These are phyloP conservation scores for Bubo blakistoni DNA, from an alignment of 2,113 vertebrate genomes.

Conservation along the genomic window DNA sequence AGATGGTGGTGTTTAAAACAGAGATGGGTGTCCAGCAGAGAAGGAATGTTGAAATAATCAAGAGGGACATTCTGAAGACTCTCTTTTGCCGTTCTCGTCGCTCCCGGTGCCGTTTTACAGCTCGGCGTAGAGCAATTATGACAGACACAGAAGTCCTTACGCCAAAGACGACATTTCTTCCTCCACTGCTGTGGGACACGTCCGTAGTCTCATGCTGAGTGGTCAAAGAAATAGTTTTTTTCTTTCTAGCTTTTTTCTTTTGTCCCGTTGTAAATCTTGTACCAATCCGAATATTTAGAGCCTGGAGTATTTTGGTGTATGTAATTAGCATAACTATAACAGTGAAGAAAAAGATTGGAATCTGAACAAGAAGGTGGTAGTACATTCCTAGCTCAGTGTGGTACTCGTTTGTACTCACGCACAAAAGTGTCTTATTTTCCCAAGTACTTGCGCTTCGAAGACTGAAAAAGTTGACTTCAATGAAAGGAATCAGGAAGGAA, in stretches of 20 bases:
- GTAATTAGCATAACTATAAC: slow-evolving; percentile 96
- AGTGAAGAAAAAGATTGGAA: slow-evolving; percentile 97
- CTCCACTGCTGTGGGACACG: slow-evolving; percentile 82
- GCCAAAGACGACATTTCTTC: slow-evolving; percentile 86
- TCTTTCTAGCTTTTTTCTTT: slow-evolving; percentile 93
- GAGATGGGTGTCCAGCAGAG: slow-evolving; percentile 99
- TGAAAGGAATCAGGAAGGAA: slow-evolving; percentile 96
- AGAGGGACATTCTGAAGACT: slow-evolving; percentile 95
- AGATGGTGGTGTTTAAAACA: slow-evolving; percentile 93
- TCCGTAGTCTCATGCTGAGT: slow-evolving; percentile 86
- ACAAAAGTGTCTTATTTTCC: slow-evolving; percentile 87
- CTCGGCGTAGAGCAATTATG: slow-evolving; percentile 93
- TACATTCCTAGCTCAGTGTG: slow-evolving; percentile 93
- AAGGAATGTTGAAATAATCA: slow-evolving; percentile 97
- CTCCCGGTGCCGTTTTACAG: slow-evolving; percentile 94
- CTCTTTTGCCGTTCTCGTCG: slow-evolving; percentile 93
- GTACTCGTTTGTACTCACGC: slow-evolving; percentile 86
- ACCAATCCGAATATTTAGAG: slow-evolving; percentile 96
- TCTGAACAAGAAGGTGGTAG: slow-evolving; percentile 95
- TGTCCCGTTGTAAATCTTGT: slow-evolving; percentile 90
- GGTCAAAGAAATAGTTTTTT: slow-evolving; percentile 92
- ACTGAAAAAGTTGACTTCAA: slow-evolving; percentile 94
- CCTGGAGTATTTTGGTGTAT: slow-evolving; percentile 97
- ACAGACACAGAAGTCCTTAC: slow-evolving; percentile 97
- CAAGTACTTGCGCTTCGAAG: slow-evolving; percentile 77